Percentiles rank a stretch among this genome's conserved stretches.
phyloP scores from a whole-genome alignment of 53 echinoderm and acorn worm genomes.

The Arbacia lixula region DNA sequence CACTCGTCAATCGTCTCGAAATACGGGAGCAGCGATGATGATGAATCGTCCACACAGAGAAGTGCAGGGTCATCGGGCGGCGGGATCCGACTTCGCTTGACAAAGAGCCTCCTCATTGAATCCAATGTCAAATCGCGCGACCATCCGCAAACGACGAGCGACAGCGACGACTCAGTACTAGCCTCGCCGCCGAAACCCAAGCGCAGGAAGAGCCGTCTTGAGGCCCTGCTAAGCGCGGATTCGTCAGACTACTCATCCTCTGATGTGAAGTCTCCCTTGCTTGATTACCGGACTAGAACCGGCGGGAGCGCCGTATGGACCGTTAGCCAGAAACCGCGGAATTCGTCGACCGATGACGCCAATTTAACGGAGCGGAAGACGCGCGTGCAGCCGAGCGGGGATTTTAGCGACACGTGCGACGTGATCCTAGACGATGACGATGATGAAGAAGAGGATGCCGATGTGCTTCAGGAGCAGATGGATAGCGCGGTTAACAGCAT shows the following conservation, averaged over 20 bases:
- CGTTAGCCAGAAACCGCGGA: not conserved
- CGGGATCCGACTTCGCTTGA: slow-evolving; percentile 28
- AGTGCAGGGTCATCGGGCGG: slow-evolving; percentile 1
- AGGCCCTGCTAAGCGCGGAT: slow-evolving; percentile 32
- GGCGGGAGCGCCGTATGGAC: slow-evolving; percentile 2
- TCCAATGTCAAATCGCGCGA: slow-evolving; percentile 36
- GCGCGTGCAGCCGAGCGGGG: not conserved
- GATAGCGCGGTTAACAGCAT: slow-evolving; percentile 94
- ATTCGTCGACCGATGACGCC: not conserved
- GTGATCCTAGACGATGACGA: not conserved
- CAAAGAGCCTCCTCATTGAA: slow-evolving; percentile 29
- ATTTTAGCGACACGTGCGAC: not conserved
- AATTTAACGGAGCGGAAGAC: not conserved
- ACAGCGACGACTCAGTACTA: slow-evolving; percentile 48
- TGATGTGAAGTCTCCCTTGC: not conserved
- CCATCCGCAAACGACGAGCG: not conserved
- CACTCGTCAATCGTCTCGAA: slow-evolving; percentile 29
- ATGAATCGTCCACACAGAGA: not conserved
- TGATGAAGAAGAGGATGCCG: not conserved
- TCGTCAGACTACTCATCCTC: not conserved
- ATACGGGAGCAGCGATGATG: slow-evolving; percentile 45
- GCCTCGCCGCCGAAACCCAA: slow-evolving; percentile 25
- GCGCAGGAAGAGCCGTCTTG: slow-evolving; percentile 32
- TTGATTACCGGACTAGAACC: slow-evolving; percentile 37
- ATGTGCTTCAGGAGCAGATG: slow-evolving; percentile 82